Conservation (phyloP, 2,888 invertebrate genomes). For the Exephanes ischioxanthus region DNA sequence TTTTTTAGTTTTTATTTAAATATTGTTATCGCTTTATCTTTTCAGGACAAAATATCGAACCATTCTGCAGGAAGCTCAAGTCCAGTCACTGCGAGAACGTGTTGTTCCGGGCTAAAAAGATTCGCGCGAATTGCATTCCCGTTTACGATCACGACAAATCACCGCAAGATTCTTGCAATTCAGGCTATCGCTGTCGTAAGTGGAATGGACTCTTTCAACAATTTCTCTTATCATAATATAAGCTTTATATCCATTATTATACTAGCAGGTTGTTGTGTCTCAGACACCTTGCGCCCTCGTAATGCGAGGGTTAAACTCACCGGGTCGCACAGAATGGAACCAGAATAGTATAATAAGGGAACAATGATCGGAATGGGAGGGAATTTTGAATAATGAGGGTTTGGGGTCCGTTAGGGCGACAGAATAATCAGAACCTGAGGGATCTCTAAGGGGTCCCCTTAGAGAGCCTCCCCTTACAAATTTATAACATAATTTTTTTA, state of each 20-base stretch:
- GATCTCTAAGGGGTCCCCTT: not conserved
- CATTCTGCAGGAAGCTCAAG: not conserved
- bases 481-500: slow-evolving; percentile 52
- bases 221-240: slow-evolving; percentile 1
- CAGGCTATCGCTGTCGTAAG: slow-evolving; percentile 76
- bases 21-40: not conserved
- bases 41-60: not conserved
- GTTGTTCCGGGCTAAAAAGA: not conserved
- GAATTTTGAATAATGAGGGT: not conserved
- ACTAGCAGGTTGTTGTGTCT: not conserved
- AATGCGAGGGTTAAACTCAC: too few species aligned
- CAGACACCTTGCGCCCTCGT: too few species aligned
- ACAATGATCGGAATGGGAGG: too few species aligned
- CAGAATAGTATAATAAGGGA: not conserved
- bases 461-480: too few species aligned
- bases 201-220: slow-evolving; percentile 42
- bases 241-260: not conserved
- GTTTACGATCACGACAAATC: slow-evolving; percentile 64
- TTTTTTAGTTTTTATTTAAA: not conserved
- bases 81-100: not conserved
- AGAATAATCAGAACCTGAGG: not conserved
- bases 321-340: too few species aligned
- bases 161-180: slow-evolving; percentile 69
- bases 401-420: not conserved
- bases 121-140: slow-evolving; percentile 75